A percentile compares a stretch with the other conserved stretches of the same genome.
Conservation (phyloP, 2,113 vertebrate species). For the Bos javanicus region DNA sequence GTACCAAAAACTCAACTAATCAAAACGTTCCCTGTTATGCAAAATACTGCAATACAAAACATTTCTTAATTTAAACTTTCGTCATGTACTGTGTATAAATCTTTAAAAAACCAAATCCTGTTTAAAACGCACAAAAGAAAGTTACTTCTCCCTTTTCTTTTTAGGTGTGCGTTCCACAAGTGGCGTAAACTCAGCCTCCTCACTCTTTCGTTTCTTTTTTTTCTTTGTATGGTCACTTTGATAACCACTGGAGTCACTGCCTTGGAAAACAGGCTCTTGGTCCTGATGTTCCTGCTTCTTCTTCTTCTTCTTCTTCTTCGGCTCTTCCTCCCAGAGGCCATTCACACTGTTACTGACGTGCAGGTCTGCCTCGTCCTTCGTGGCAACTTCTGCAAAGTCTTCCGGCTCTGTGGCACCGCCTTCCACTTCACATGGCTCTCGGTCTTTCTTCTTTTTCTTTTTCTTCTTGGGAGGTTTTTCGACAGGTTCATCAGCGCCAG, state of each 20-base stretch:
- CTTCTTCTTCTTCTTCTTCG: constrained; percentile 77
- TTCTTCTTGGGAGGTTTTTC: constrained; percentile 72
- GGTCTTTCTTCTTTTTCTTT: constrained; percentile 75
- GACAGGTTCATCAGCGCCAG: background rate
- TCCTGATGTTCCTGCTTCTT: constrained; percentile 74
- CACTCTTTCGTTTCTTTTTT: constrained; percentile 85
- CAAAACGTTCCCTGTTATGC: background rate
- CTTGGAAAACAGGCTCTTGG: constrained; percentile 71
- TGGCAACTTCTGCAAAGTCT: background rate
- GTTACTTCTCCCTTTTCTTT: constrained; percentile 80
- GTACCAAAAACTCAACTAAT: background rate
- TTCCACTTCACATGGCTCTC: constrained; percentile 21
- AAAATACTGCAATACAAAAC: background rate
- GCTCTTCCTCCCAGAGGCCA: constrained; percentile 60
- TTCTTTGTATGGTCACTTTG: constrained; percentile 83
- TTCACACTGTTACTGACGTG: background rate
- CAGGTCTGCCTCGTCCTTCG: constrained; percentile 5
- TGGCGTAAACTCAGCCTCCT: constrained; percentile 48
- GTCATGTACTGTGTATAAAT: background rate
- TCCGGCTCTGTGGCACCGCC: background rate
- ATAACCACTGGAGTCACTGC: constrained; percentile 89
- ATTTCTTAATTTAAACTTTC: background rate
- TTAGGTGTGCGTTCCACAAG: constrained; percentile 75
- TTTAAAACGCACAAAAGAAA: background rate
- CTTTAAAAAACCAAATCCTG: background rate